phyloP scores from a whole-genome alignment of 2,113 vertebrate genomes.

The Nerophis lumbriciformis region DNA sequence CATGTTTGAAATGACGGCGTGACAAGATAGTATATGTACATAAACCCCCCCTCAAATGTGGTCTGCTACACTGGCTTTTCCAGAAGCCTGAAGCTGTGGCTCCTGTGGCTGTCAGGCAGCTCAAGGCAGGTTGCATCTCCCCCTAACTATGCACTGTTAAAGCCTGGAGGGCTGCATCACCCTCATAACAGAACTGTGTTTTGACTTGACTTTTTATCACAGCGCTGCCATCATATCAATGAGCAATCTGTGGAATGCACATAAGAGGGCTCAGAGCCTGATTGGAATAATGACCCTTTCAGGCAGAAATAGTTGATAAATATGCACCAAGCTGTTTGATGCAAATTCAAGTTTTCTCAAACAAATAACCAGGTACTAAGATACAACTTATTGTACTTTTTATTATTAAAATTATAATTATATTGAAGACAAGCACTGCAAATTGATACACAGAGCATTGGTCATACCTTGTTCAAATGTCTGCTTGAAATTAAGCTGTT shows the following conservation, averaged over 20 bases:
- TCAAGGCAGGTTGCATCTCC: slow-evolving; percentile 46
- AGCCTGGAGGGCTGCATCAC: slow-evolving; percentile 20
- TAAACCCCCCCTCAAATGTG: slow-evolving; percentile 19
- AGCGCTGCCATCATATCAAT: slow-evolving; percentile 37
- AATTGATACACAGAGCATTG: background rate
- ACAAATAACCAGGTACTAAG: background rate
- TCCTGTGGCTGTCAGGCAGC: slow-evolving; percentile 48
- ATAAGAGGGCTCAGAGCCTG: slow-evolving; percentile 10
- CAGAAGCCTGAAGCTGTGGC: slow-evolving; percentile 54
- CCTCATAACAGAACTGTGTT: slow-evolving; percentile 50
- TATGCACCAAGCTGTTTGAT: slow-evolving; percentile 4
- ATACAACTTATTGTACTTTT: background rate
- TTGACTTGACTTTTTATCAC: slow-evolving; percentile 53
- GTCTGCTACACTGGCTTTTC: slow-evolving; percentile 55
- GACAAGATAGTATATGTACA: slow-evolving; percentile 48
- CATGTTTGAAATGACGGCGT: slow-evolving; percentile 28
- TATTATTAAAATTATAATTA: background rate
- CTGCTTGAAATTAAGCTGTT: too few species aligned
- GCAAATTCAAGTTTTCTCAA: background rate
- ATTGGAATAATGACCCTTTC: background rate
- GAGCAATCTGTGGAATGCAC: slow-evolving; percentile 30
- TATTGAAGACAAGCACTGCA: background rate
- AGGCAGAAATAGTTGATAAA: background rate
- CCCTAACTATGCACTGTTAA: slow-evolving; percentile 34
- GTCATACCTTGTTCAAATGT: background rate